phyloP scores from a whole-genome alignment of 2,113 vertebrate genomes.

The Phycodurus eques region DNA sequence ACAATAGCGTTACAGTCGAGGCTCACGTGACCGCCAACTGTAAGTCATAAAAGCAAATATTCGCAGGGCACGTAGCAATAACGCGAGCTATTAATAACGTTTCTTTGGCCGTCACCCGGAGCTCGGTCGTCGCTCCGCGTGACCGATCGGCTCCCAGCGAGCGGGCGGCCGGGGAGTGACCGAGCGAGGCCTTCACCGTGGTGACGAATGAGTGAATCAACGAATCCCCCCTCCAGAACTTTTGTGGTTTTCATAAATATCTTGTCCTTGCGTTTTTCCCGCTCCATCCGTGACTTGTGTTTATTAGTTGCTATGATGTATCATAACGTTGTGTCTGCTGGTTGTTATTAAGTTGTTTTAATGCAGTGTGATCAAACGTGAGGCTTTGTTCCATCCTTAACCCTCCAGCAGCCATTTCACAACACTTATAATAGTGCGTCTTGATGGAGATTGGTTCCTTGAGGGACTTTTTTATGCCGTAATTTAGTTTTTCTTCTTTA shows the following conservation, averaged over 20 bases:
- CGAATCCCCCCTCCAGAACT: not conserved
- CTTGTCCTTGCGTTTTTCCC: no score
- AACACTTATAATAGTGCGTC: not conserved
- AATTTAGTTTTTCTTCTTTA: no score
- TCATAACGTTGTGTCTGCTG: no score
- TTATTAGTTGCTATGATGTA: no score
- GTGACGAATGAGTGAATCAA: not conserved
- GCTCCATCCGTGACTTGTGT: no score
- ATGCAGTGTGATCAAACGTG: not conserved
- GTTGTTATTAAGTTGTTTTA: not conserved
- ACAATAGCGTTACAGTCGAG: not conserved
- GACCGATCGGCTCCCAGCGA: not conserved
- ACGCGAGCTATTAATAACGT: not conserved
- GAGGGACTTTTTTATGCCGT: not conserved
- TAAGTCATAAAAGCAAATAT: not conserved
- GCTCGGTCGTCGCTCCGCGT: not conserved
- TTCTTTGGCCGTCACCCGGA: not conserved
- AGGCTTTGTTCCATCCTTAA: not conserved
- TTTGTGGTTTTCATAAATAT: conserved; percentile 1
- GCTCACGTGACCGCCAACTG: not conserved
- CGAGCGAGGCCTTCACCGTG: not conserved
- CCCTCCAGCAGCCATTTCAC: not conserved
- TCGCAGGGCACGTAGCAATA: not conserved
- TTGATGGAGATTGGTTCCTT: not conserved
- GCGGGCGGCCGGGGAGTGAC: not conserved